phyloP scores from a whole-genome alignment of 2,113 vertebrate species.

The Pedionomus torquatus region DNA sequence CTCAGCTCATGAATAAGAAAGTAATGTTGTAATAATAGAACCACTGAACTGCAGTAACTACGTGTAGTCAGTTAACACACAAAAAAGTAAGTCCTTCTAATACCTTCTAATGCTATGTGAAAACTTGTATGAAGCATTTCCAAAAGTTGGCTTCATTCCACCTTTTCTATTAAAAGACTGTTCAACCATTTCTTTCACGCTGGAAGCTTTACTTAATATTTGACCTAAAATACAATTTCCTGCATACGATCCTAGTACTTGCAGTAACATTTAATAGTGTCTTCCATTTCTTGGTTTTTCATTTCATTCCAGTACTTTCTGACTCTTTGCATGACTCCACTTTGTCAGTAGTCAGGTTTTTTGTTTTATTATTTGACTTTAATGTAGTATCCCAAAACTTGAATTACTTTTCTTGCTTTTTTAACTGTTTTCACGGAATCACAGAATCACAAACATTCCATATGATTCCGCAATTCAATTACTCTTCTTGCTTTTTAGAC shows the following conservation, averaged over 20 bases:
- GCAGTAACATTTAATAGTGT: not conserved
- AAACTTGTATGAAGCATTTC: slow-evolving; percentile 2
- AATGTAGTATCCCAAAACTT: not conserved
- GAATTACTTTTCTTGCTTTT: not conserved
- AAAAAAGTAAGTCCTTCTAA: not conserved
- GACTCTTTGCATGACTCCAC: not conserved
- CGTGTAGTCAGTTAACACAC: not conserved
- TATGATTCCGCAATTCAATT: not conserved
- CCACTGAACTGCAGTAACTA: not conserved
- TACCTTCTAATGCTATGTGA: not conserved
- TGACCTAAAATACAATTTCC: not conserved
- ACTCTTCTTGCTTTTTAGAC: not conserved
- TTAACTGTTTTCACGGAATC: not conserved
- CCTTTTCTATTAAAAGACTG: not conserved
- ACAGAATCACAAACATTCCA: too few species aligned
- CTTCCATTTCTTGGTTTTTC: not conserved
- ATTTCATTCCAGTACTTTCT: not conserved
- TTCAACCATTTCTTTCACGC: not conserved
- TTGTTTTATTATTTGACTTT: not conserved
- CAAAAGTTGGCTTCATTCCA: not conserved
- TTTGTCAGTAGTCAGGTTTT: not conserved
- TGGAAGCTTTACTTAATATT: slow-evolving; percentile 16
- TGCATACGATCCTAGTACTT: not conserved
- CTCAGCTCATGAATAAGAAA: not conserved
- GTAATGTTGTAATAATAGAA: not conserved